These are phyloP conservation scores for Agrenia bidenticulata DNA, from an alignment of 2,888 invertebrate species.

Conservation along the genomic window DNA sequence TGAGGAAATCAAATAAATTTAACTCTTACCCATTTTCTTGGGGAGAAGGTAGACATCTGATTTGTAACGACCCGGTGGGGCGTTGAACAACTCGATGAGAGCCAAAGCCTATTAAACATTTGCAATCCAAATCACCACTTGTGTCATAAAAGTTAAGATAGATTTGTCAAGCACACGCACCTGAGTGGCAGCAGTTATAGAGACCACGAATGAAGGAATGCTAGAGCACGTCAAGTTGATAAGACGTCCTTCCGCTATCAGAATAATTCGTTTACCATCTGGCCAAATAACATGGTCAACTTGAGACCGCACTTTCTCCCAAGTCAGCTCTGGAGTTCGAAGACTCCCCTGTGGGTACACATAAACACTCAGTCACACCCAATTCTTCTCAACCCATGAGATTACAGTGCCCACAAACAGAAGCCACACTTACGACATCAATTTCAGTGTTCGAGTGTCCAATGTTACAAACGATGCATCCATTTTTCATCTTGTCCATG, in stretches of 20 bases:
- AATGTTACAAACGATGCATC: conserved; percentile 95
- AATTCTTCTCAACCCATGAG: background rate
- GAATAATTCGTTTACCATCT: conserved; percentile 89
- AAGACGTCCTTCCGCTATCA: conserved; percentile 90
- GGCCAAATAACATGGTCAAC: conserved; percentile 99
- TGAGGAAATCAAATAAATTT: too few relatives aligned
- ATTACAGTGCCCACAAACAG: background rate
- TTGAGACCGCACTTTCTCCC: conserved; percentile 96
- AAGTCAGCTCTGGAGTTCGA: conserved; percentile 88
- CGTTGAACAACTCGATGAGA: conserved; percentile 94
- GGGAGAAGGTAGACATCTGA: conserved; percentile 96
- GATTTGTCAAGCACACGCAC: conserved; percentile 53
- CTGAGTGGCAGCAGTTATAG: conserved; percentile 96
- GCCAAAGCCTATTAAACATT: conserved; percentile 71
- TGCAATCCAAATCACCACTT: background rate
- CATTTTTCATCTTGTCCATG: conserved; percentile 95
- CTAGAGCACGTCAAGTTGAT: conserved; percentile 96
- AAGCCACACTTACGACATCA: conserved; percentile 70
- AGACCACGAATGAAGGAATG: conserved; percentile 95
- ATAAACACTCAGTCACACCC: conserved; percentile 3
- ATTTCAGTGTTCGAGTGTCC: conserved; percentile 96
- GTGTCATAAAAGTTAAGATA: conserved; percentile 1
- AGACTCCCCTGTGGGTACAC: conserved; percentile 69
- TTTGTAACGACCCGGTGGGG: conserved; percentile 90
- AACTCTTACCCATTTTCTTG: conserved; percentile 92